Evolutionary conservation across 2,113 vertebrate genomes (phyloP).

Genomic region (Indicator maculatus): DNA sequence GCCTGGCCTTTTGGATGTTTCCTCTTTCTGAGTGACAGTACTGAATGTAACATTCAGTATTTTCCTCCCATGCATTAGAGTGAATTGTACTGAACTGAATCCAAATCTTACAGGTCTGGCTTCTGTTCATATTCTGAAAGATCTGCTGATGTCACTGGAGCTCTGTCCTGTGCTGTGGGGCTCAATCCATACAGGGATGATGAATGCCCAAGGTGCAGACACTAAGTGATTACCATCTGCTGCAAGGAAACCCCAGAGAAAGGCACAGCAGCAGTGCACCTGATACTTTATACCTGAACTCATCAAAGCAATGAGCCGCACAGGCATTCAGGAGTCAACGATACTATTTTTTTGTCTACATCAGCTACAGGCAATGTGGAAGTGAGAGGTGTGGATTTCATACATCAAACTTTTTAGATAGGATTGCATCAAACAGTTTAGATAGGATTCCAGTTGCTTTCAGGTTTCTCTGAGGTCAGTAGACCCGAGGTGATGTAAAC

Average conservation of each 20-base stretch:
- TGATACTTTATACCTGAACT: background rate
- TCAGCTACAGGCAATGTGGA: background rate
- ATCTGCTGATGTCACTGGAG: background rate
- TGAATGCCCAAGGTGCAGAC: constrained; percentile 27
- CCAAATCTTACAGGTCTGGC: background rate
- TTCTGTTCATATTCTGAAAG: background rate
- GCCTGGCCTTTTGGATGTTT: background rate
- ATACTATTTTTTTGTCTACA: background rate
- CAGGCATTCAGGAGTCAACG: background rate
- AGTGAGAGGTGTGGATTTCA: background rate
- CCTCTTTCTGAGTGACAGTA: background rate
- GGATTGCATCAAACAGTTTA: background rate
- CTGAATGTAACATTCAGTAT: background rate
- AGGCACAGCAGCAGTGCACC: constrained; percentile 35
- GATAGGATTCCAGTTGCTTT: background rate
- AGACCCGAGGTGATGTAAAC: background rate
- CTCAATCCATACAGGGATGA: background rate
- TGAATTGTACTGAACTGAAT: background rate
- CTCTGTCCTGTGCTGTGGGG: background rate
- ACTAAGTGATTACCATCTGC: constrained; percentile 58
- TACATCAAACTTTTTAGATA: background rate
- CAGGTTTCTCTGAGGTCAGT: background rate
- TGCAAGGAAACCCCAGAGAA: constrained; percentile 45
- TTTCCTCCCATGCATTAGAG: background rate
- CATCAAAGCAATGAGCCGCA: background rate